phyloP scores from a whole-genome alignment of 2,113 vertebrate species.

The Ctenodactylus gundi region DNA sequence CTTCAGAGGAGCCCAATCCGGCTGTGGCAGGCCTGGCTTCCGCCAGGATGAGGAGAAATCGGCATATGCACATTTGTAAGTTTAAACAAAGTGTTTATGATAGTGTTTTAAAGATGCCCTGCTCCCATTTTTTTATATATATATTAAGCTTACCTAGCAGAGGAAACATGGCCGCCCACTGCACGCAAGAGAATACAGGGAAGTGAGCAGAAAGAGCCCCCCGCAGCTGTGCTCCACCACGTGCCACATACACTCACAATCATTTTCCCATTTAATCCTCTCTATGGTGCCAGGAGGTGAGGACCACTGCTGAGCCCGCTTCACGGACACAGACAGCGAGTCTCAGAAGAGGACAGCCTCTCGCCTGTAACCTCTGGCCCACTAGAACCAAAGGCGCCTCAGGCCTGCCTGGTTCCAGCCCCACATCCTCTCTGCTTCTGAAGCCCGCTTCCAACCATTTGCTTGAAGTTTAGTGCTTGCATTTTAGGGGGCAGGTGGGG shows the following conservation, averaged over 20 bases:
- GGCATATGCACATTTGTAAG: background rate
- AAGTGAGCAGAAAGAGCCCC: too few relatives aligned
- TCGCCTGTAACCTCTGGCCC: background rate
- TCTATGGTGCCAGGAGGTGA: background rate
- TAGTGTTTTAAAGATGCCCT: background rate
- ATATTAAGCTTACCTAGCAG: background rate
- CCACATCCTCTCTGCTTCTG: background rate
- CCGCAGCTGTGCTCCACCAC: too few relatives aligned
- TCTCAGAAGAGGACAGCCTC: background rate
- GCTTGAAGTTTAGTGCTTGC: background rate
- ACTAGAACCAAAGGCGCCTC: background rate
- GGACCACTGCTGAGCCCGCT: fast-evolving
- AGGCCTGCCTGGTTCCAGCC: background rate
- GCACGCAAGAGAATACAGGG: background rate
- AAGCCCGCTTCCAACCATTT: background rate
- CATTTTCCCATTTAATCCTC: background rate
- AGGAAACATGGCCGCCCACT: background rate
- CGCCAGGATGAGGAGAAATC: background rate
- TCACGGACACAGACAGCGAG: background rate
- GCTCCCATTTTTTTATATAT: background rate
- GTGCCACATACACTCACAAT: background rate
- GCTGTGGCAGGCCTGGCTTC: background rate
- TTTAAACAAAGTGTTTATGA: background rate
- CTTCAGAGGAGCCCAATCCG: background rate
- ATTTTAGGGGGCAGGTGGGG: background rate